Evolutionary conservation across 2,797 vertebrate species (phyloP).

Genomic region (Monodelphis domestica): DNA sequence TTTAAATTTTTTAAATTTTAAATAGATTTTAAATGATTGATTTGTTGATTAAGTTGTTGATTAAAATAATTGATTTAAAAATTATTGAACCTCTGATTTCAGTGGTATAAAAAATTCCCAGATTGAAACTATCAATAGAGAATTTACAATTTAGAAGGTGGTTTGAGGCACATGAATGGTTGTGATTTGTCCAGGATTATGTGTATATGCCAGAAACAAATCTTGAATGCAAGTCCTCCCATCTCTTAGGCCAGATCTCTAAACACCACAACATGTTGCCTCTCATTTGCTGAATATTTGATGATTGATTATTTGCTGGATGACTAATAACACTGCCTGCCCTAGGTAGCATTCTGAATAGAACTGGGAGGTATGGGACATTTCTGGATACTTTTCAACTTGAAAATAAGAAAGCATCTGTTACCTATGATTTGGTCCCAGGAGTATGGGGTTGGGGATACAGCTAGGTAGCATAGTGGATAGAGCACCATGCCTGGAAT

Average conservation of each 20-base stretch:
- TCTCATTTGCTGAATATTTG: not conserved
- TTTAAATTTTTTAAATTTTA: too few relatives aligned
- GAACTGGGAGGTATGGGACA: not conserved
- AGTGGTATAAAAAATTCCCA: not conserved
- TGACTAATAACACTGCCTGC: not conserved
- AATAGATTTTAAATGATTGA: too few relatives aligned
- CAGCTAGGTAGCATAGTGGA: too few relatives aligned
- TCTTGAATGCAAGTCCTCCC: not conserved
- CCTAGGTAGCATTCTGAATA: not conserved
- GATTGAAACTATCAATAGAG: not conserved
- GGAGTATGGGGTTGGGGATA: not conserved
- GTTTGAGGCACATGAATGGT: not conserved
- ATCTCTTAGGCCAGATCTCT: not conserved
- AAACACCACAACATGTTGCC: not conserved
- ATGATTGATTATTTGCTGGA: not conserved
- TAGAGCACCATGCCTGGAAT: too few relatives aligned
- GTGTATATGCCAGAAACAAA: not conserved
- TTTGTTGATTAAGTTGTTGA: too few relatives aligned
- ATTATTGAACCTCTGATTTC: not conserved
- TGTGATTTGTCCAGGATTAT: not conserved
- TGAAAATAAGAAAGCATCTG: not conserved
- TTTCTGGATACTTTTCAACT: constrained; percentile 5
- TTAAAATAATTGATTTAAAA: too few relatives aligned
- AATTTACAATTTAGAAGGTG: not conserved
- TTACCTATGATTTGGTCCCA: not conserved